Evolutionary conservation across 2,888 invertebrate genomes (phyloP), one percentile per base, ranked within the genome.

Genomic region (Cryptocephalus primarius): DNA sequence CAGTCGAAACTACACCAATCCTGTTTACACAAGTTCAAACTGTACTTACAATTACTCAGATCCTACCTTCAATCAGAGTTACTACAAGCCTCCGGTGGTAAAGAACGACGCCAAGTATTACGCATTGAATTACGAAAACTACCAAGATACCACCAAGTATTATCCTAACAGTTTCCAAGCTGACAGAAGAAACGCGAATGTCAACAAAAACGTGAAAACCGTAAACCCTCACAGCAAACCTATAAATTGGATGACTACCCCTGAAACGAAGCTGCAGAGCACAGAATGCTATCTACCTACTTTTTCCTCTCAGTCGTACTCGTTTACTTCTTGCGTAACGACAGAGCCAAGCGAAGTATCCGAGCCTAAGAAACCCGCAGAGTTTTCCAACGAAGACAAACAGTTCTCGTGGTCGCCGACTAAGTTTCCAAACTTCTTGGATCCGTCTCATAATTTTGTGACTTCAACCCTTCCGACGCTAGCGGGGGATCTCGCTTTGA

Each of bases 231-330:
- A 57, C 44, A 65, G 67, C 11, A 70, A 73, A 51, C 75, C 77
- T 0, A 75, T 78, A 1, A 79, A 79, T 56, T 79, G 79, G 79
- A 79, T 79, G 79, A 78, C 78, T 56, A 71, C 77, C 1, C 76
- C 77, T 1, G 76, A 75, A 53, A 72, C 71, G 40, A 67, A 58
- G 45, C 11, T 55, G 33, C 59, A 64, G 54, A 49, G 67, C 42
- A 64, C 69, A 1, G 74, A 75, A 43, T 70, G 74, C 44, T 68
- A 72, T 51, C 55, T 74, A 12, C 72, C 74, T 8, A 67, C 72
- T 8, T 72, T 74, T 46, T 66, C 69, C 6, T 73, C 53, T 14
- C 50, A 60, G 53, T 62, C 48, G 10, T 64, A 65, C 46, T 48
- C 63, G 1, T 55, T 62, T 11, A 59, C 55, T 44, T 58, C 61